phyloP scores from a whole-genome alignment of 2,888 invertebrate genomes.

The Phortica okadai region DNA sequence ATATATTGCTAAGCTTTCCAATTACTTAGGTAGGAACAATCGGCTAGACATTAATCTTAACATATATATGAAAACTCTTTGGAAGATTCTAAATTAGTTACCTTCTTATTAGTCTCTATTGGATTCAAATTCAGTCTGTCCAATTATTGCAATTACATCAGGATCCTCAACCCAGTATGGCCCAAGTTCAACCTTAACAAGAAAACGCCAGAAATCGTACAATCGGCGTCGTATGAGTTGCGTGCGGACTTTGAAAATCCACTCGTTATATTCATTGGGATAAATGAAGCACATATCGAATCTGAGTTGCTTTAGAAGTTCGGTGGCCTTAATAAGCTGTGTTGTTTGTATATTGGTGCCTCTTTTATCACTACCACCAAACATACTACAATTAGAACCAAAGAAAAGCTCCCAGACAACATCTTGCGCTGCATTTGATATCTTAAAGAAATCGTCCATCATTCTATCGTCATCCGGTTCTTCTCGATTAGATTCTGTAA shows the following conservation, averaged over 20 bases:
- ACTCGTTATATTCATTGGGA: conserved; percentile 68
- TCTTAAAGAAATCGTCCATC: conserved; percentile 35
- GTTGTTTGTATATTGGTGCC: conserved; percentile 40
- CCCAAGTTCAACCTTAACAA: conserved; percentile 62
- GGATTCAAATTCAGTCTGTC: no score
- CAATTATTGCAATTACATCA: conserved; percentile 47
- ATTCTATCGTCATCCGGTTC: no score
- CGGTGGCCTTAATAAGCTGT: conserved; percentile 57
- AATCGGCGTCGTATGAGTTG: conserved; percentile 56
- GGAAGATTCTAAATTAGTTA: no score
- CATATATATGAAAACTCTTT: no score
- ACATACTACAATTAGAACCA: conserved; percentile 12
- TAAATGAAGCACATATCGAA: conserved; percentile 75
- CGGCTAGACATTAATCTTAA: no score
- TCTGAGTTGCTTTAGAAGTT: conserved; percentile 61
- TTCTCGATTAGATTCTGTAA: no score
- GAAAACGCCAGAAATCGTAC: conserved; percentile 62
- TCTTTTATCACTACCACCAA: background rate
- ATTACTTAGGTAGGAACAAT: no score
- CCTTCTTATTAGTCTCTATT: no score
- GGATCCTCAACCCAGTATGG: conserved; percentile 65
- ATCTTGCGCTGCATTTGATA: conserved; percentile 55
- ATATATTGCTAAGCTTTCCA: no score
- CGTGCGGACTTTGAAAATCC: conserved; percentile 64
- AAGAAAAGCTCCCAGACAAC: conserved; percentile 69